Evolutionary conservation across 92 coral and sea anemone species (phyloP).

Genomic region (Palythoa caribaeorum): DNA sequence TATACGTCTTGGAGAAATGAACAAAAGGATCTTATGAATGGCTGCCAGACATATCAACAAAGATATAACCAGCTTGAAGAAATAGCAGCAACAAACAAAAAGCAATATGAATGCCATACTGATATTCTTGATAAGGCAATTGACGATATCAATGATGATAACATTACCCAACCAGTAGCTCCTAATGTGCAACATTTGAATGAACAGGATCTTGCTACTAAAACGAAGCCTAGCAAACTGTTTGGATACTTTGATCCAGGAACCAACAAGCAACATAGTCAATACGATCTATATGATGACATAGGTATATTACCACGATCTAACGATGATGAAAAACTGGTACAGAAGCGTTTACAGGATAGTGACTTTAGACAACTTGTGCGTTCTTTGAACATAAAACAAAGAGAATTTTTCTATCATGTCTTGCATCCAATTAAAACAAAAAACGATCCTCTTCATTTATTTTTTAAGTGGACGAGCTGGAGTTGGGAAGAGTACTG

Average conservation of each 20-base stretch:
- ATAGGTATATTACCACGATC: not conserved
- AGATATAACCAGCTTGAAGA: too few species aligned
- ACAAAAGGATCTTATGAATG: too few species aligned
- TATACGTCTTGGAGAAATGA: too few species aligned
- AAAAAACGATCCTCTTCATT: constrained; percentile 26
- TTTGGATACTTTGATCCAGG: constrained; percentile 56
- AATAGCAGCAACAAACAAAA: too few species aligned
- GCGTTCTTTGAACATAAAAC: not conserved
- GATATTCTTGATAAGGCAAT: not conserved
- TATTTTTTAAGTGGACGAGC: constrained; percentile 10
- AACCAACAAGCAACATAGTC: constrained; percentile 20
- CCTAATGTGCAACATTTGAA: constrained; percentile 42
- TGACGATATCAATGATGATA: not conserved
- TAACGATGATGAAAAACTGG: not conserved
- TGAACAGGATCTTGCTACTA: constrained; percentile 37
- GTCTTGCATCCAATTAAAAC: constrained; percentile 37
- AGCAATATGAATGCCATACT: too few species aligned
- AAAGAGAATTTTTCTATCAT: constrained; percentile 16
- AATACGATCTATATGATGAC: not conserved
- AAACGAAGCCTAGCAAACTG: constrained; percentile 28
- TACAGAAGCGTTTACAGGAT: not conserved
- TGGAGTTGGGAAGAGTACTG: constrained; percentile 51
- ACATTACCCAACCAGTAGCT: too few species aligned
- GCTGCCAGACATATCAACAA: too few species aligned
- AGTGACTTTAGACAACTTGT: not conserved